phyloP scores from a whole-genome alignment of 2,797 vertebrate species.

The Sciurus vulgaris region DNA sequence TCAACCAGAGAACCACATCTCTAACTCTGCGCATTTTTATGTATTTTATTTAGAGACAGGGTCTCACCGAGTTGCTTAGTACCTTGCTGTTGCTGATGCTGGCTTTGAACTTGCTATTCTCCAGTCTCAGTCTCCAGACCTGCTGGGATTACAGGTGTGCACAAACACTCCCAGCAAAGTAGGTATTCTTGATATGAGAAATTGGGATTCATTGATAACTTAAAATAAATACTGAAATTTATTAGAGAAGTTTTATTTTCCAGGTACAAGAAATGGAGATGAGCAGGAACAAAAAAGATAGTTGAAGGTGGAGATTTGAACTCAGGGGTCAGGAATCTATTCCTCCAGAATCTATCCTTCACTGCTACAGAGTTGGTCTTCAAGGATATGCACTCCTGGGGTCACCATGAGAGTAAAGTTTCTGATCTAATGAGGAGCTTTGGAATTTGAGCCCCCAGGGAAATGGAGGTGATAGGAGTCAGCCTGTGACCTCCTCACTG shows the following conservation, averaged over 20 bases:
- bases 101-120: too few relatives aligned
- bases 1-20: too few relatives aligned
- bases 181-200: too few relatives aligned
- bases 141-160: too few relatives aligned
- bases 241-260: too few relatives aligned
- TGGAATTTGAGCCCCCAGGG: not conserved
- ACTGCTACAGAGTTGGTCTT: not conserved
- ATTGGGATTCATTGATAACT: not conserved
- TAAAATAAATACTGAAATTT: not conserved
- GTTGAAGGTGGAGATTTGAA: not conserved
- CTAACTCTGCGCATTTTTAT: too few relatives aligned
- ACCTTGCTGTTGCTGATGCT: too few relatives aligned
- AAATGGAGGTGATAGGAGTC: not conserved
- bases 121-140: too few relatives aligned
- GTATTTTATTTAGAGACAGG: too few relatives aligned
- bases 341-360: not conserved
- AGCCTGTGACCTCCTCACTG: not conserved
- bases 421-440: not conserved
- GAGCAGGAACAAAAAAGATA: not conserved
- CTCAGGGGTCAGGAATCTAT: too few relatives aligned
- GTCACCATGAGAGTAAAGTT: not conserved
- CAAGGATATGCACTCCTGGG: not conserved
- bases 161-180: too few relatives aligned
- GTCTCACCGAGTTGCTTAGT: too few relatives aligned
- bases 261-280: not conserved